Evolutionary conservation across 1,140 invertebrate genomes (phyloP).

Genomic region (Drosophila repletoides): DNA sequence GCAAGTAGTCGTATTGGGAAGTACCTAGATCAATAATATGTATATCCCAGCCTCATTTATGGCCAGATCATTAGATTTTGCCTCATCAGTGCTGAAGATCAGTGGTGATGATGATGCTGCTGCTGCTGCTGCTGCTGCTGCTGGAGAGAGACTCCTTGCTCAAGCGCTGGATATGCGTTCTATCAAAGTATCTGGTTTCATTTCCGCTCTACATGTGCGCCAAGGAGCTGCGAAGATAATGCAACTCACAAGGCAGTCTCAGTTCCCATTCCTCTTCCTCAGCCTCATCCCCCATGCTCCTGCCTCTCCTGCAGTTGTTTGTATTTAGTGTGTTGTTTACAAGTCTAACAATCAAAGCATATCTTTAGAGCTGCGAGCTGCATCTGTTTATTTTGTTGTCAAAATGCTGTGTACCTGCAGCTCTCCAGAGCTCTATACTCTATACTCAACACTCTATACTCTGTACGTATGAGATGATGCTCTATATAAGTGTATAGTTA

Average conservation of each 20-base stretch:
- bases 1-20: slow-evolving; percentile 28
- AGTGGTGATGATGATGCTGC: slow-evolving; percentile 5
- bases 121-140: slow-evolving; percentile 5
- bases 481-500: slow-evolving; percentile 36
- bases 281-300: too few relatives aligned
- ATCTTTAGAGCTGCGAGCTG: slow-evolving; percentile 55
- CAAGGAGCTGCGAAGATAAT: slow-evolving; percentile 70
- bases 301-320: slow-evolving; percentile 49
- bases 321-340: slow-evolving; percentile 69
- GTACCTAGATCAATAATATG: slow-evolving; percentile 41
- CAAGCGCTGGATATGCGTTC: slow-evolving; percentile 34
- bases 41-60: slow-evolving; percentile 31
- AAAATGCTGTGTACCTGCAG: slow-evolving; percentile 67
- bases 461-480: slow-evolving; percentile 12
- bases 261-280: neutral
- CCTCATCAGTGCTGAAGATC: slow-evolving; percentile 42
- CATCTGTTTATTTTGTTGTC: slow-evolving; percentile 79
- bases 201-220: slow-evolving; percentile 65
- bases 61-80: slow-evolving; percentile 33
- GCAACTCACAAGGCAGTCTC: slow-evolving; percentile 26
- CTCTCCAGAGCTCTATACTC: neutral
- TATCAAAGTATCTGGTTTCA: slow-evolving; percentile 81
- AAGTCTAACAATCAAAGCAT: slow-evolving; percentile 77
- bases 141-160: slow-evolving; percentile 16
- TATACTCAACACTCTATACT: neutral